phyloP scores from a whole-genome alignment of 2,113 vertebrate genomes.

The Plecotus auritus region DNA sequence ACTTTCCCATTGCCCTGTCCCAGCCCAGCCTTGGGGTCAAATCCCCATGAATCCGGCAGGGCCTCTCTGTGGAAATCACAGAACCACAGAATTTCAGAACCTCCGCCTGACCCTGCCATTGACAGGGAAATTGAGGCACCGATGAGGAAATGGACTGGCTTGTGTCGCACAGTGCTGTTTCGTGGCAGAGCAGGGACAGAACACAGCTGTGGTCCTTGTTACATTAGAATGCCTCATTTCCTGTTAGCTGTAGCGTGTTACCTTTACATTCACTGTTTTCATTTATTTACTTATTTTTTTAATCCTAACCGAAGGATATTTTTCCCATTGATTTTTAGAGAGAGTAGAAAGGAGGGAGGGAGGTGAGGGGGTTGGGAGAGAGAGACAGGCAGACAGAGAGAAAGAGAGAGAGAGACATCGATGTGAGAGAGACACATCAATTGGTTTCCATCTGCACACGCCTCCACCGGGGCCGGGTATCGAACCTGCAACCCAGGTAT shows the following conservation, averaged over 20 bases:
- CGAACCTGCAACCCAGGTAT: too few species aligned
- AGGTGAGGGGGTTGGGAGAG: too few species aligned
- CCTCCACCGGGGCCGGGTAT: too few species aligned
- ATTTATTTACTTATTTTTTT: too few species aligned
- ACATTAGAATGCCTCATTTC: accelerated
- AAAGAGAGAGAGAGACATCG: too few species aligned
- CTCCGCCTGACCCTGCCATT: accelerated
- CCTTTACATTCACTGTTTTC: neutral
- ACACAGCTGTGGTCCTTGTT: accelerated
- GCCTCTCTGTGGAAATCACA: neutral
- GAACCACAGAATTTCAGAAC: neutral
- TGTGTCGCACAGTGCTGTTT: neutral
- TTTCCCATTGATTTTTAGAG: too few species aligned
- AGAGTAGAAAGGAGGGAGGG: too few species aligned
- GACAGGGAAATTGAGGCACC: neutral
- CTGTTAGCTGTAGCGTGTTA: accelerated
- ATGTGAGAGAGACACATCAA: too few species aligned
- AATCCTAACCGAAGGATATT: too few species aligned
- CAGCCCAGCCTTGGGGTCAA: neutral
- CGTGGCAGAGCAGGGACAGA: neutral
- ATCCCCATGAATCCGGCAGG: accelerated
- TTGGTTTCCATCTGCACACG: too few species aligned
- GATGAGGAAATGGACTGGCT: accelerated
- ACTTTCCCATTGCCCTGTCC: neutral
- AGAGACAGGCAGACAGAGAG: too few species aligned